A percentile compares a stretch with the other conserved stretches of the same genome.
phyloP scores from a whole-genome alignment of 2,888 invertebrate species.

The Yponomeuta cagnagella region DNA sequence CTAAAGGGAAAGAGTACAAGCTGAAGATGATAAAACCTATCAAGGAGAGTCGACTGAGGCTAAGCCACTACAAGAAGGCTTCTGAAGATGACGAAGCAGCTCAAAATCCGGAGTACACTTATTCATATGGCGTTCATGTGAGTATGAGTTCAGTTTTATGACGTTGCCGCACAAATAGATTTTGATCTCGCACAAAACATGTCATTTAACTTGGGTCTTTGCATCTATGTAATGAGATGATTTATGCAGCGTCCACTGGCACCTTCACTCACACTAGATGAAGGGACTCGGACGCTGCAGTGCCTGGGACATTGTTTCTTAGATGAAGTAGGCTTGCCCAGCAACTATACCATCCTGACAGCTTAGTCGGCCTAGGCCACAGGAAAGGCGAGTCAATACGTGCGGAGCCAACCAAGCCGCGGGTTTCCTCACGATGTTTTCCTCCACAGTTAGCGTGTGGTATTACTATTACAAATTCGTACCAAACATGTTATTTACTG shows the following conservation, averaged over 20 bases:
- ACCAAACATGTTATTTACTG: not conserved
- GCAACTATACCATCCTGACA: too few relatives aligned
- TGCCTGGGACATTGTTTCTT: too few relatives aligned
- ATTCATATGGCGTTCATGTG: conserved; percentile 55
- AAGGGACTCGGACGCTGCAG: too few relatives aligned
- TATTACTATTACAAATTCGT: not conserved
- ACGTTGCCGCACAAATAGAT: not conserved
- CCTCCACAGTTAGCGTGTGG: too few relatives aligned
- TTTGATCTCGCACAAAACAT: not conserved
- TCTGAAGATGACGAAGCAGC: conserved; percentile 26
- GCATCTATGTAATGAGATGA: too few relatives aligned
- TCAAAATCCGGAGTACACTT: conserved; percentile 44
- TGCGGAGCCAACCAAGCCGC: too few relatives aligned
- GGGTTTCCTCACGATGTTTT: too few relatives aligned
- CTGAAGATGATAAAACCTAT: conserved; percentile 34
- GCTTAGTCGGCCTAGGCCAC: too few relatives aligned
- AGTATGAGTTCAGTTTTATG: conserved; percentile 32
- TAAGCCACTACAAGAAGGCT: conserved; percentile 34
- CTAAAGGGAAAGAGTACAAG: not conserved
- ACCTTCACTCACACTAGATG: too few relatives aligned
- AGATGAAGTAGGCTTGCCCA: too few relatives aligned
- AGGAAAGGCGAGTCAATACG: too few relatives aligned
- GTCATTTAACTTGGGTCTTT: not conserved
- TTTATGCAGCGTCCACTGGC: too few relatives aligned
- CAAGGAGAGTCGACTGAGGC: conserved; percentile 30